Evolutionary conservation across 2,113 vertebrate genomes (phyloP).

Genomic region (Cervus canadensis): DNA sequence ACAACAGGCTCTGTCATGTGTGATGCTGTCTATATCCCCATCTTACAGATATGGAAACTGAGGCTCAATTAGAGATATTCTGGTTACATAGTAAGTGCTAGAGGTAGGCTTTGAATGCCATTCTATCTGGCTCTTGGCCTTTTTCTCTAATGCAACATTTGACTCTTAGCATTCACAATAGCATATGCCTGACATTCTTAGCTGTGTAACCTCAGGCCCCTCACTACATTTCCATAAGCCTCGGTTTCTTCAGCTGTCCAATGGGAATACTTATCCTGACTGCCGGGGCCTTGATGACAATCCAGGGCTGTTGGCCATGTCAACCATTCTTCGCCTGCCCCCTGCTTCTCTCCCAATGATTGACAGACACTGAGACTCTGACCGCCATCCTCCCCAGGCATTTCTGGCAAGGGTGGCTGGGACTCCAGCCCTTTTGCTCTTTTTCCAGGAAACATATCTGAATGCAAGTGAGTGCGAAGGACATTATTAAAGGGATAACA

Average conservation of each 20-base stretch:
- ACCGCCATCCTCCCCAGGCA: not conserved
- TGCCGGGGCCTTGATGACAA: not conserved
- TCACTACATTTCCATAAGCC: not conserved
- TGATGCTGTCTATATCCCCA: not conserved
- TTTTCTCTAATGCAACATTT: not conserved
- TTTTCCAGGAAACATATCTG: constrained; percentile 55
- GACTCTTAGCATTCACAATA: not conserved
- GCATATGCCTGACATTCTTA: not conserved
- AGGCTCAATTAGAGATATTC: not conserved
- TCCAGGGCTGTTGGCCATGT: not conserved
- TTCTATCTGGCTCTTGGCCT: not conserved
- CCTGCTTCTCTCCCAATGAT: not conserved
- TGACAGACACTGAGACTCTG: not conserved
- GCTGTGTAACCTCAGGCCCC: not conserved
- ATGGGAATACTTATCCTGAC: not conserved
- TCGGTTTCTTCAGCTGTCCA: not conserved
- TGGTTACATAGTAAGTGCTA: not conserved
- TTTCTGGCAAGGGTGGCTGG: constrained; percentile 17
- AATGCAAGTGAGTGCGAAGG: constrained; percentile 19
- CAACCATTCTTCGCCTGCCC: not conserved
- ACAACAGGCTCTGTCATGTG: not conserved
- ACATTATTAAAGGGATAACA: constrained; percentile 48
- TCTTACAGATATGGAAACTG: not conserved
- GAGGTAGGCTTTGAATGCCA: not conserved
- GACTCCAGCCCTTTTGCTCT: not conserved